Evolutionary conservation across 2,888 invertebrate genomes (phyloP).

Genomic region (Branchellion lobata): DNA sequence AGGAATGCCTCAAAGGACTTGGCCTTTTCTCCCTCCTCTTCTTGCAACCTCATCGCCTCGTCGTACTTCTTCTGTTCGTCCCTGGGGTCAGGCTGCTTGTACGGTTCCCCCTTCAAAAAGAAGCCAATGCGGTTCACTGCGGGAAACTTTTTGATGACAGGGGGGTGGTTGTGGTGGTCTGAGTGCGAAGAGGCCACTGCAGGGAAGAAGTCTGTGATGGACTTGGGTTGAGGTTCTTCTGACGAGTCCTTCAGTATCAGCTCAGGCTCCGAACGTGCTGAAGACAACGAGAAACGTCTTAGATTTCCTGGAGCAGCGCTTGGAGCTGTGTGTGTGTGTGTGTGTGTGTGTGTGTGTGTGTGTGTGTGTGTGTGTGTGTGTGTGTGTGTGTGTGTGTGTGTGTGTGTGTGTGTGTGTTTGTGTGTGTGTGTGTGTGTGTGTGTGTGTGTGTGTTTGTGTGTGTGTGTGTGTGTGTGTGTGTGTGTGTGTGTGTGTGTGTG

Average conservation of each 20-base stretch:
- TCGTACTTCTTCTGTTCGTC: not conserved
- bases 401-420: slow-evolving; percentile 2
- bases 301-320: not conserved
- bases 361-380: slow-evolving; percentile 33
- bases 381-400: slow-evolving; percentile 23
- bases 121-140: slow-evolving; percentile 41
- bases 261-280: slow-evolving; percentile 38
- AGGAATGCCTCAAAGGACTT: slow-evolving; percentile 3
- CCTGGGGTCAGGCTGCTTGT: not conserved
- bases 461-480: too few relatives aligned
- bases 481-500: too few relatives aligned
- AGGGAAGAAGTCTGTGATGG: slow-evolving; percentile 33
- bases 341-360: slow-evolving; percentile 17
- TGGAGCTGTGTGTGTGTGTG: not conserved
- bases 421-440: too few relatives aligned
- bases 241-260: slow-evolving; percentile 21
- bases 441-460: too few relatives aligned
- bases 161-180: slow-evolving; percentile 13
- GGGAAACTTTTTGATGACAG: not conserved
- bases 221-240: slow-evolving; percentile 7
- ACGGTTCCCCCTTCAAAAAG: slow-evolving; percentile 31
- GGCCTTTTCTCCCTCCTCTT: not conserved
- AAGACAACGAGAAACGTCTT: slow-evolving; percentile 31
- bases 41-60: slow-evolving; percentile 17
- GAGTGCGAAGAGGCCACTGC: not conserved